These are phyloP conservation scores for Cinclus cinclus DNA, from an alignment of 2,113 vertebrate genomes.

Conservation along the genomic window DNA sequence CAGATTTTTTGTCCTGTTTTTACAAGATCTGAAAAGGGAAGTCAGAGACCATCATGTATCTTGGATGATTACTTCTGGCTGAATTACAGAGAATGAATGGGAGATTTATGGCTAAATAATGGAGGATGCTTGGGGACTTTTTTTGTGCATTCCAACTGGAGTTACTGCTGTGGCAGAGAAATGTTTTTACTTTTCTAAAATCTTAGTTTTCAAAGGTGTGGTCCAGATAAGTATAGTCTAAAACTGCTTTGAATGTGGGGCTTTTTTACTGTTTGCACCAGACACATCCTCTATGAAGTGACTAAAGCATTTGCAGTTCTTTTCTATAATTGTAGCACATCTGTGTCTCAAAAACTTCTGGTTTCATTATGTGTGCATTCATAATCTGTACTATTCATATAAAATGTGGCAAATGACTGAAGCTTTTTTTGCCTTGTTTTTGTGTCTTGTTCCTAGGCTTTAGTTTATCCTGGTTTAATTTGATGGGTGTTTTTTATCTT, in stretches of 20 bases:
- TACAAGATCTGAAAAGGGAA: background rate
- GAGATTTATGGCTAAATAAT: background rate
- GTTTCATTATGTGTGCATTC: background rate
- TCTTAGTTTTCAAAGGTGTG: background rate
- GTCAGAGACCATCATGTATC: background rate
- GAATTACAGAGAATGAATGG: background rate
- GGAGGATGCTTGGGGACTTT: background rate
- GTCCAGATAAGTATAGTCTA: background rate
- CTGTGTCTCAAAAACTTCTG: slow-evolving; percentile 7
- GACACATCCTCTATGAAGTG: background rate
- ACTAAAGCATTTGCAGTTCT: background rate
- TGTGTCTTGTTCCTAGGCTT: background rate
- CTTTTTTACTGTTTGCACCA: background rate
- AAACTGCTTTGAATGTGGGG: background rate
- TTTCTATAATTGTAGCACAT: background rate
- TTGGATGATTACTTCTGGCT: background rate
- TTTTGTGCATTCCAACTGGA: background rate
- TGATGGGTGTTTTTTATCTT: background rate
- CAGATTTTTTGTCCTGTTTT: background rate
- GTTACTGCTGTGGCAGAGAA: background rate
- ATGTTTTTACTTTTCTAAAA: background rate
- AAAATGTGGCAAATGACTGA: background rate
- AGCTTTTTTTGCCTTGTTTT: background rate
- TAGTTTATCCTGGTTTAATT: background rate
- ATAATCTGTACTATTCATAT: background rate